Evolutionary conservation across 2,888 invertebrate genomes (phyloP).

Genomic region (Augochlorella aurata): DNA sequence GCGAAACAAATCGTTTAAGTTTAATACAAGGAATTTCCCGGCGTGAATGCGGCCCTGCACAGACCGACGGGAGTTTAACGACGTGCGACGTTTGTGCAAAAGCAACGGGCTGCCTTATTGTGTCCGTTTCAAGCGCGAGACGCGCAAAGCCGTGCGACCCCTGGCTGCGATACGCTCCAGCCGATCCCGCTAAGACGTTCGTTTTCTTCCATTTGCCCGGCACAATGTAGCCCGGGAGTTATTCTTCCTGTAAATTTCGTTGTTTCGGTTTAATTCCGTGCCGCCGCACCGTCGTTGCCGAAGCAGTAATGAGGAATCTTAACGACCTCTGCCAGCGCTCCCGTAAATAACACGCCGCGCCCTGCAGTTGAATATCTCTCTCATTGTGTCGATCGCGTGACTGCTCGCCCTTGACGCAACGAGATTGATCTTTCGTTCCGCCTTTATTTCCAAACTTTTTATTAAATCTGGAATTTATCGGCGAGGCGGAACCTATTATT

Average conservation of each 20-base stretch:
- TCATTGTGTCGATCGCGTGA: not conserved
- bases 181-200: slow-evolving; percentile 44
- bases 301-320: slow-evolving; percentile 46
- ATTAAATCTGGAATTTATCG: not conserved
- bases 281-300: not conserved
- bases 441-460: not conserved
- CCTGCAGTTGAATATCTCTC: not conserved
- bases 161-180: slow-evolving; percentile 2
- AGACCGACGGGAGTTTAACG: slow-evolving; percentile 60
- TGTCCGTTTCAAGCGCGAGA: slow-evolving; percentile 32
- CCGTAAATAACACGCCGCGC: slow-evolving; percentile 21
- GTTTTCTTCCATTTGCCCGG: slow-evolving; percentile 38
- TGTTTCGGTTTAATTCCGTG: slow-evolving; percentile 48
- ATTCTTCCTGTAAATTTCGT: slow-evolving; percentile 53
- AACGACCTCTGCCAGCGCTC: slow-evolving; percentile 37
- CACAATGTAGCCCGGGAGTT: slow-evolving; percentile 27
- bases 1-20: slow-evolving; percentile 18
- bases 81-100: slow-evolving; percentile 54
- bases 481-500: no score
- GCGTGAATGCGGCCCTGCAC: slow-evolving; percentile 34
- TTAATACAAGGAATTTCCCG: slow-evolving; percentile 37
- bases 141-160: slow-evolving; percentile 2
- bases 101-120: slow-evolving; percentile 52
- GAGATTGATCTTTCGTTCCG: not conserved
- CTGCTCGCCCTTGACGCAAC: not conserved